Conservation (phyloP, 2,888 invertebrate genomes). For the Parnassius apollo region DNA sequence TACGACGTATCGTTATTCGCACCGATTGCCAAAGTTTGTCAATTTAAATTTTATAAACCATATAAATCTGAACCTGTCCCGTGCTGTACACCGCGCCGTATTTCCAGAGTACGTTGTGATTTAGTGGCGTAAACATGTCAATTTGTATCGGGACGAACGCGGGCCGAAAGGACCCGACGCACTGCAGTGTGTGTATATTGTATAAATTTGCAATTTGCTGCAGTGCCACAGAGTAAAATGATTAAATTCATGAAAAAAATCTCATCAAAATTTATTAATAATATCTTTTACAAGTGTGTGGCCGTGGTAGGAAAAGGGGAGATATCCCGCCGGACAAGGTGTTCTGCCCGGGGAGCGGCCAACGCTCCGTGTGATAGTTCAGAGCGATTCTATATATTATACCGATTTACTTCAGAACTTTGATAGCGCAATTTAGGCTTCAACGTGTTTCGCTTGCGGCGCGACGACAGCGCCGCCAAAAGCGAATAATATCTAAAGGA, state of each 20-base stretch:
- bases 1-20: constrained; percentile 7
- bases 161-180: constrained; percentile 41
- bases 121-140: constrained; percentile 58
- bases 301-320: no score
- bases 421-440: no score
- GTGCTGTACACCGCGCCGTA: constrained; percentile 36
- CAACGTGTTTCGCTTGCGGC: no score
- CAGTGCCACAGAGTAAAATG: constrained; percentile 26
- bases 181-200: constrained; percentile 29
- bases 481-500: no score
- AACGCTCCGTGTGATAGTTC: no score
- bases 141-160: constrained; percentile 49
- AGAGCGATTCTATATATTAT: no score
- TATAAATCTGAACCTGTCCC: constrained; percentile 35
- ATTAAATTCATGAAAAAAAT: not conserved
- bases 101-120: constrained; percentile 46
- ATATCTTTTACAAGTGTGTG: no score
- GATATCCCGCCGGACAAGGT: no score
- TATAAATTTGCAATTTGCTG: constrained; percentile 11
- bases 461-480: no score
- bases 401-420: no score
- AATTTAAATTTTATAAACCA: constrained; percentile 40
- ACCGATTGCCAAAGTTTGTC: constrained; percentile 43
- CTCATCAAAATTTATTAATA: no score
- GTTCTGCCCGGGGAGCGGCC: no score